phyloP scores from a whole-genome alignment of 2,888 invertebrate species.

The Coenonympha glycerion region DNA sequence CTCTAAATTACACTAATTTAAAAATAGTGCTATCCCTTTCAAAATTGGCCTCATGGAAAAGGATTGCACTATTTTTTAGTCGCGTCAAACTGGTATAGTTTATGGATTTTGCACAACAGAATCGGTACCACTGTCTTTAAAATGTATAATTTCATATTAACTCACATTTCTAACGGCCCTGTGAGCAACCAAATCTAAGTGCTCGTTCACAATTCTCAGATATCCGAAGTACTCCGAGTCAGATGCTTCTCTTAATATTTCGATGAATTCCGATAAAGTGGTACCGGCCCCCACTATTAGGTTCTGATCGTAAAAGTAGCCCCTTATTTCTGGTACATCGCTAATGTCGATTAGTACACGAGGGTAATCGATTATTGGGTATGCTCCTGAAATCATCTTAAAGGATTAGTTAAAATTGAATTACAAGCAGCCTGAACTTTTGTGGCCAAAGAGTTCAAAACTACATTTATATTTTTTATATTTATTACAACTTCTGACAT shows the following conservation, averaged over 20 bases:
- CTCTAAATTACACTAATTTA: neutral
- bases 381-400: conserved; percentile 61
- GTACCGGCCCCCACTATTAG: conserved; percentile 74
- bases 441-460: no score
- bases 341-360: conserved; percentile 78
- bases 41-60: no score
- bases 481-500: no score
- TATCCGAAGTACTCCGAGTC: conserved; percentile 65
- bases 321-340: conserved; percentile 73
- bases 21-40: no score
- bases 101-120: no score
- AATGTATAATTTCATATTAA: neutral
- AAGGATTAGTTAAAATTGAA: no score
- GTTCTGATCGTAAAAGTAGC: conserved; percentile 46
- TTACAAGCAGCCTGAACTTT: no score
- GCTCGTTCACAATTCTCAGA: conserved; percentile 70
- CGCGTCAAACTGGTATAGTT: no score
- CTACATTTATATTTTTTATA: no score
- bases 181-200: conserved; percentile 79
- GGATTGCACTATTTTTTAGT: no score
- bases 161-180: conserved; percentile 72
- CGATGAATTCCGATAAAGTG: conserved; percentile 63
- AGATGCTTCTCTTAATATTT: conserved; percentile 47
- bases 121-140: no score
- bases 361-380: conserved; percentile 47